These are phyloP conservation scores for Cephus pygmeus DNA, from an alignment of 2,888 invertebrate genomes.

Conservation along the genomic window DNA sequence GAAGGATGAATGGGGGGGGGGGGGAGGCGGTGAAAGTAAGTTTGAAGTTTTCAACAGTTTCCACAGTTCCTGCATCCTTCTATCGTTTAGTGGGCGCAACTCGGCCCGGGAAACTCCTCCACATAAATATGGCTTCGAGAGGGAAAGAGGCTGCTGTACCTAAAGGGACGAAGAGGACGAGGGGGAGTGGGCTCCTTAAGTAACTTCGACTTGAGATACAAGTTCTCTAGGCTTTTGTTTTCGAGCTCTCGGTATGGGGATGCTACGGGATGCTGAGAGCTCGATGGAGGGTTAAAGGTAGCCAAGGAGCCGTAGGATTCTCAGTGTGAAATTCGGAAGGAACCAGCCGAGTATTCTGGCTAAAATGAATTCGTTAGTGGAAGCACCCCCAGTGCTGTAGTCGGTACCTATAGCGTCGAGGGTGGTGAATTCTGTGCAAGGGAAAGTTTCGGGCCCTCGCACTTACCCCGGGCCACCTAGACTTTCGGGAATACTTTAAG, in stretches of 20 bases:
- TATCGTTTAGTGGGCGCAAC: slow-evolving; percentile 18
- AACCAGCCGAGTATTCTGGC: slow-evolving; percentile 22
- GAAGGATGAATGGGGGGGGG: slow-evolving; percentile 26
- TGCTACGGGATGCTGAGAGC: not conserved
- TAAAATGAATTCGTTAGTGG: slow-evolving; percentile 44
- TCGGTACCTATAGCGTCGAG: not conserved
- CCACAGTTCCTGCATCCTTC: slow-evolving; percentile 48
- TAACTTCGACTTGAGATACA: slow-evolving; percentile 33
- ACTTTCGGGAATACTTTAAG: slow-evolving; percentile 29
- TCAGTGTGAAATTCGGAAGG: not conserved
- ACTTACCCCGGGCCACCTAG: not conserved
- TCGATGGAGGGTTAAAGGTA: not conserved
- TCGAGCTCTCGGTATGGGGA: slow-evolving; percentile 1
- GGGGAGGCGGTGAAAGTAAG: slow-evolving; percentile 46
- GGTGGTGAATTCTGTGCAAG: not conserved
- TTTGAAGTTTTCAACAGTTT: slow-evolving; percentile 61
- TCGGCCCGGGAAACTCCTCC: not conserved
- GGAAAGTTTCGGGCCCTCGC: slow-evolving; percentile 9
- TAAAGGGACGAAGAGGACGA: not conserved
- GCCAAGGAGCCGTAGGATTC: not conserved
- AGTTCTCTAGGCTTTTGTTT: slow-evolving; percentile 24
- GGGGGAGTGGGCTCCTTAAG: slow-evolving; percentile 31
- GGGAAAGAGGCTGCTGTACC: slow-evolving; percentile 12
- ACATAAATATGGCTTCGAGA: slow-evolving; percentile 54
- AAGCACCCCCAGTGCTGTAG: slow-evolving; percentile 25